phyloP scores from a whole-genome alignment of 2,888 invertebrate species.

The Nomada fucata region DNA sequence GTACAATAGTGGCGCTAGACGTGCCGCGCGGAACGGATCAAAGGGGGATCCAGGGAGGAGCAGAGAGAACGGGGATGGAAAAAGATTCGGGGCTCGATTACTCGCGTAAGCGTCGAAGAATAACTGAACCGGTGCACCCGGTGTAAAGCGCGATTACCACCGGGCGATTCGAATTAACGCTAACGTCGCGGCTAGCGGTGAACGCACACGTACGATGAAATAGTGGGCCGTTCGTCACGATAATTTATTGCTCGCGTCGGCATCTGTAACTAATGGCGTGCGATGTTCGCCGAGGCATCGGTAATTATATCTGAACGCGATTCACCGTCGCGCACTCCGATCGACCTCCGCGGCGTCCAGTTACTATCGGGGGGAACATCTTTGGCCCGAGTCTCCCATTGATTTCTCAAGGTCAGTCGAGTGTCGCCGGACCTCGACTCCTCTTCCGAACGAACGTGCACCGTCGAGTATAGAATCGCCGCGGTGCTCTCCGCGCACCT shows the following conservation, averaged over 20 bases:
- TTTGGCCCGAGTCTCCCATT: conserved; percentile 16
- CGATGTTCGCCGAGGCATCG: conserved; percentile 51
- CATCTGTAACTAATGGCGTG: conserved; percentile 62
- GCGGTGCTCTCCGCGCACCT: conserved; percentile 16
- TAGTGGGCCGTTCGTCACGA: conserved; percentile 50
- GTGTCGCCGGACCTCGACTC: conserved; percentile 27
- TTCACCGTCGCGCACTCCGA: conserved; percentile 30
- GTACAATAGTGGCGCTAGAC: background rate
- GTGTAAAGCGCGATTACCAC: conserved; percentile 33
- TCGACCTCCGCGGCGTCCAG: conserved; percentile 12
- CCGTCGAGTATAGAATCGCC: background rate
- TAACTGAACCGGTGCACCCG: background rate
- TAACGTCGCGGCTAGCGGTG: conserved; percentile 17
- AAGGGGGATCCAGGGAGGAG: too few species aligned
- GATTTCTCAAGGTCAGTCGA: conserved; percentile 49
- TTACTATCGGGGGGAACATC: background rate
- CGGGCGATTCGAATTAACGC: conserved; percentile 34
- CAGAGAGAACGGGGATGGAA: background rate
- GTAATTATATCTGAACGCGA: conserved; percentile 64
- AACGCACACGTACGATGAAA: conserved; percentile 48
- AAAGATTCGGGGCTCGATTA: background rate
- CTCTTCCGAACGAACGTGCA: background rate
- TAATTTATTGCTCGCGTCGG: conserved; percentile 54
- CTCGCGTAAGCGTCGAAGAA: background rate
- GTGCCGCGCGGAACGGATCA: too few species aligned